Percentiles rank a stretch among this genome's conserved stretches.
Evolutionary conservation across 2,888 invertebrate genomes (phyloP).

Genomic region (Campoletis raptor): DNA sequence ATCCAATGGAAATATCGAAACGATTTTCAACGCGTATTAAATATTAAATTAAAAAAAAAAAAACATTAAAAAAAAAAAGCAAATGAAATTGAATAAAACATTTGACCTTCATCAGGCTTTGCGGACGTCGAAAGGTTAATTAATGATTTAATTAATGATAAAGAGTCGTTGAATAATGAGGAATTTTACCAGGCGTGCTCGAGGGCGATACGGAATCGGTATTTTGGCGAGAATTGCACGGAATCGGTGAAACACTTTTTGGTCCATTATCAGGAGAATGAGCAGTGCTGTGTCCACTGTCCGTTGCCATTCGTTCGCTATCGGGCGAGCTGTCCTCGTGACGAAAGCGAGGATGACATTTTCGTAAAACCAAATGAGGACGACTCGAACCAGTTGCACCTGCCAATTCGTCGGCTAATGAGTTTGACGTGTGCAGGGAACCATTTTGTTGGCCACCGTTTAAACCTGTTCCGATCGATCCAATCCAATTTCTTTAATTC

Average conservation of each 20-base stretch:
- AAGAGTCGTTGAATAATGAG: constrained; percentile 1
- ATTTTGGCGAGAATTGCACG: constrained; percentile 85
- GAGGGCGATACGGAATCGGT: constrained; percentile 82
- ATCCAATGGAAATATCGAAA: background rate
- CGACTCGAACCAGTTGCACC: constrained; percentile 82
- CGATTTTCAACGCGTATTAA: too few species aligned
- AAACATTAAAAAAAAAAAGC: too few species aligned
- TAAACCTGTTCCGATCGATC: constrained; percentile 51
- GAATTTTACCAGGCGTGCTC: constrained; percentile 80
- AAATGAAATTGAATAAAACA: too few species aligned
- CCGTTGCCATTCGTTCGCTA: constrained; percentile 93
- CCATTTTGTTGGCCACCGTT: constrained; percentile 64
- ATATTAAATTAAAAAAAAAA: too few species aligned
- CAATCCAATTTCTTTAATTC: background rate
- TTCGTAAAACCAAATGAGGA: constrained; percentile 81
- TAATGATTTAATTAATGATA: background rate
- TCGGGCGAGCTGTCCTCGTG: constrained; percentile 94
- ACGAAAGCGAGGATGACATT: constrained; percentile 80
- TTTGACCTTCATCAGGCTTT: too few species aligned
- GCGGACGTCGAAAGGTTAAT: too few species aligned
- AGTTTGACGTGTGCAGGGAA: constrained; percentile 84
- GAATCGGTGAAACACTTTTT: constrained; percentile 93
- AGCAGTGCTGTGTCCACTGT: constrained; percentile 96
- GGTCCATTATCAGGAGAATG: constrained; percentile 95
- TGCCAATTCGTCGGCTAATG: constrained; percentile 90